Percentiles rank a stretch among this genome's conserved stretches.
Evolutionary conservation across 2,113 vertebrate species (phyloP).

Genomic region (Sprattus sprattus): DNA sequence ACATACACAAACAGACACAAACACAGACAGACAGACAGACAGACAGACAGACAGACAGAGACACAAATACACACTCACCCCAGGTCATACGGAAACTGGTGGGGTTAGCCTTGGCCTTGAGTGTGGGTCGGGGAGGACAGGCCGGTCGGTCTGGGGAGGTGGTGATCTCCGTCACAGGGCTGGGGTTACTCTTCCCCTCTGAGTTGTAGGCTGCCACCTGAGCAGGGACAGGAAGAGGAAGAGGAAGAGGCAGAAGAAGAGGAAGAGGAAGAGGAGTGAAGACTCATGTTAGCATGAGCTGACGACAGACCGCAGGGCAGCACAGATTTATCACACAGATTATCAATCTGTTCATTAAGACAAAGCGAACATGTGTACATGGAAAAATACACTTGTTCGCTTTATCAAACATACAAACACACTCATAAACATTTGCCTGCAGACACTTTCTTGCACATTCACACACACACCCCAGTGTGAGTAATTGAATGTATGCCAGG

Average conservation of each 20-base stretch:
- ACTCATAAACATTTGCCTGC: neutral
- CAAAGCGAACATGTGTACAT: neutral
- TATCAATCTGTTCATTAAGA: neutral
- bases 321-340: neutral
- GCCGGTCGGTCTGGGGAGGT: slow-evolving; percentile 88
- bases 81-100: slow-evolving; percentile 88
- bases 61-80: slow-evolving; percentile 73
- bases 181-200: slow-evolving; percentile 94
- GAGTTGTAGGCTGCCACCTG: slow-evolving; percentile 94
- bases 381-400: neutral
- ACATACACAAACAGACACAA: neutral
- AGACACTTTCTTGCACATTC: neutral
- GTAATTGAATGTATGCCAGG: neutral
- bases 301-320: neutral
- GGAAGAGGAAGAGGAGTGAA: neutral
- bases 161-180: slow-evolving; percentile 83
- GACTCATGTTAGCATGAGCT: neutral
- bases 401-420: neutral
- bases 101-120: slow-evolving; percentile 88
- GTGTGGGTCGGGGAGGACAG: slow-evolving; percentile 79
- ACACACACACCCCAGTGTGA: neutral
- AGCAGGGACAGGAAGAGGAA: neutral
- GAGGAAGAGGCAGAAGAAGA: slow-evolving; percentile 24
- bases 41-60: neutral
- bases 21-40: neutral